Conservation (phyloP, 2,797 vertebrate species). For the Phoxinus dragarum region DNA sequence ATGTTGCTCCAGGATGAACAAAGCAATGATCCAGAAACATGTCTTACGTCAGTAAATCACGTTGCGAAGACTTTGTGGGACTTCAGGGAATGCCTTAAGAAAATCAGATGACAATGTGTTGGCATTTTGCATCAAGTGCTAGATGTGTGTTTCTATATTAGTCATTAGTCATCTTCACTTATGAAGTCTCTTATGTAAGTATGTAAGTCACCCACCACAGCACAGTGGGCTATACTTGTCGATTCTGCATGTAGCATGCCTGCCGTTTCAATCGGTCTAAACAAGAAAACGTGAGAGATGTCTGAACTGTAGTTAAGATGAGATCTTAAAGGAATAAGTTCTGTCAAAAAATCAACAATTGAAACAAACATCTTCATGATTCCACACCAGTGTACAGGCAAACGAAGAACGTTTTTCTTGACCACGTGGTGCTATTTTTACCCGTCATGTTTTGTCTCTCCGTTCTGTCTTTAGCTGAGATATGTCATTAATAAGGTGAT, state of each 20-base stretch:
- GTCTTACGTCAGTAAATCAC: neutral
- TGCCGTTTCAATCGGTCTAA: neutral
- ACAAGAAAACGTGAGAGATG: neutral
- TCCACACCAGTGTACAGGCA: neutral
- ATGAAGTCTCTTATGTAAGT: conserved; percentile 50
- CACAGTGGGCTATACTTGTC: conserved; percentile 25
- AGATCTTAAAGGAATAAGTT: neutral
- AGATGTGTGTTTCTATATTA: conserved; percentile 43
- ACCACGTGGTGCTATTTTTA: conserved; percentile 27
- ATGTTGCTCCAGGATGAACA: neutral
- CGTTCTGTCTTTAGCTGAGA: neutral
- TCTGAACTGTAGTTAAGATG: neutral
- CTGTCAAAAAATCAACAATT: neutral
- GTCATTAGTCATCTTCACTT: conserved; percentile 35
- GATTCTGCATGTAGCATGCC: neutral
- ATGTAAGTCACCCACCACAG: conserved; percentile 6
- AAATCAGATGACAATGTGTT: conserved; percentile 6
- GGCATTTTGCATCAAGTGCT: neutral
- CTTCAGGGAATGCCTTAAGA: conserved; percentile 2
- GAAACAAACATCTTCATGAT: neutral
- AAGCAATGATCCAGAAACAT: neutral
- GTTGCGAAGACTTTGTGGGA: neutral
- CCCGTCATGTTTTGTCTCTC: conserved; percentile 16
- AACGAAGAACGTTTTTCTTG: conserved; percentile 14
- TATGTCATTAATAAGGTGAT: conserved; percentile 53